A percentile compares a stretch with the other conserved stretches of the same genome.
phyloP scores from a whole-genome alignment of 2,797 vertebrate genomes.

The Neosilurus hyrtlii region DNA sequence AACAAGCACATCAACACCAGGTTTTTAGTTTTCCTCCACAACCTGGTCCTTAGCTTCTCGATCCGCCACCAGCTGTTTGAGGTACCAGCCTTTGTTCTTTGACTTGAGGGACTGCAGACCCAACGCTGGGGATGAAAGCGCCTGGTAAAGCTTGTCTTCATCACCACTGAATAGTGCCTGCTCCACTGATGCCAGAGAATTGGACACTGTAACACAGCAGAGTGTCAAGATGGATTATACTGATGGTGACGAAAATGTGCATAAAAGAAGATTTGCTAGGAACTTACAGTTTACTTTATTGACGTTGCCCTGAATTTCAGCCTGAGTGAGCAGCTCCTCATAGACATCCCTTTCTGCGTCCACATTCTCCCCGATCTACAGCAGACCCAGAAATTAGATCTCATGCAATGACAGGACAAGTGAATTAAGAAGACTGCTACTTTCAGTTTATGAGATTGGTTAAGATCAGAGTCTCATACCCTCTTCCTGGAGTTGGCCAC shows the following conservation, averaged over 20 bases:
- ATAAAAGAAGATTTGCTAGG: not conserved
- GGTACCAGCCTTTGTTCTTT: constrained; percentile 92
- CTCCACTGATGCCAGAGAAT: constrained; percentile 74
- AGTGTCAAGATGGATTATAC: not conserved
- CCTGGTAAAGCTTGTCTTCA: constrained; percentile 72
- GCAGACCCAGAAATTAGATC: not conserved
- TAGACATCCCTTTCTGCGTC: constrained; percentile 90
- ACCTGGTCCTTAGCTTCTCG: constrained; percentile 86
- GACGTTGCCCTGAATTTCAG: constrained; percentile 96
- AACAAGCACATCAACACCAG: not conserved
- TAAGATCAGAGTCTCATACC: constrained; percentile 67
- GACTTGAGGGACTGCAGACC: constrained; percentile 79
- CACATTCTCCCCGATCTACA: constrained; percentile 81
- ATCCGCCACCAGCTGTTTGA: constrained; percentile 85
- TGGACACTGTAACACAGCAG: constrained; percentile 63
- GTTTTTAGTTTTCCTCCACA: not conserved
- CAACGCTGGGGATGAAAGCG: constrained; percentile 76
- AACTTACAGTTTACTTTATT: constrained; percentile 93
- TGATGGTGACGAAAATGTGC: not conserved
- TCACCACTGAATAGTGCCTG: constrained; percentile 76
- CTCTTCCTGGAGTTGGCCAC: constrained; percentile 87
- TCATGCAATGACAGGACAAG: not conserved
- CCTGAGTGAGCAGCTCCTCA: constrained; percentile 95
- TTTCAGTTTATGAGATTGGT: not conserved
- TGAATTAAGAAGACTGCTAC: not conserved